phyloP scores from a whole-genome alignment of 2,113 vertebrate species.

The Nestor notabilis region DNA sequence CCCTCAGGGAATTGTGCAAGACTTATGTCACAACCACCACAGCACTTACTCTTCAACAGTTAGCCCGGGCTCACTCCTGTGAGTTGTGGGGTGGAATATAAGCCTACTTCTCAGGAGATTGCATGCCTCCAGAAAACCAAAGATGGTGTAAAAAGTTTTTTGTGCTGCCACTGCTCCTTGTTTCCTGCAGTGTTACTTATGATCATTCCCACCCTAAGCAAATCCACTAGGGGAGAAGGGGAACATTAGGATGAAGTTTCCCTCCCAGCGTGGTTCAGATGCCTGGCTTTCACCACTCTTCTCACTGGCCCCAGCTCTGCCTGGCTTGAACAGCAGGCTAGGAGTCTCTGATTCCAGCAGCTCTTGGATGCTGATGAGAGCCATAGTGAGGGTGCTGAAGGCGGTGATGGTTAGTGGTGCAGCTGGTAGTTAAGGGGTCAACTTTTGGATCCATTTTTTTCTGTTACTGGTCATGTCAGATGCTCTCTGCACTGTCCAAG shows the following conservation, averaged over 20 bases:
- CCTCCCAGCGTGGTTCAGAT: not conserved
- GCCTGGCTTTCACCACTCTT: not conserved
- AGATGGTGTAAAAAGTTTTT: not conserved
- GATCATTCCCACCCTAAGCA: not conserved
- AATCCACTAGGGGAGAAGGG: not conserved
- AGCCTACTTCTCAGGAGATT: not conserved
- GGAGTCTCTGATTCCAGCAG: not conserved
- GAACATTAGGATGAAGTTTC: not conserved
- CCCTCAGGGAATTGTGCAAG: constrained; percentile 10
- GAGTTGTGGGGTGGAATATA: not conserved
- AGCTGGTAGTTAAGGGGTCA: not conserved
- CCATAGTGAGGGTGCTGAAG: not conserved
- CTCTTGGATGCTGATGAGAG: not conserved
- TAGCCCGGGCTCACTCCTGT: not conserved
- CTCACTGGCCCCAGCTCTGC: not conserved
- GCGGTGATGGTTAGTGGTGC: not conserved
- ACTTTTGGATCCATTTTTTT: not conserved
- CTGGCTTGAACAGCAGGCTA: not conserved
- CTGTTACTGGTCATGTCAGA: not conserved
- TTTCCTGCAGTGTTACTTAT: not conserved
- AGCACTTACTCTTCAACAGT: not conserved
- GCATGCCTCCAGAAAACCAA: not conserved
- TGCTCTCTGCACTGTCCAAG: not conserved
- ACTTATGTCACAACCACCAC: not conserved
- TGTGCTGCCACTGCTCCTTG: not conserved